Conservation (phyloP, 1,140 invertebrate species). For the Drosophila auraria region DNA sequence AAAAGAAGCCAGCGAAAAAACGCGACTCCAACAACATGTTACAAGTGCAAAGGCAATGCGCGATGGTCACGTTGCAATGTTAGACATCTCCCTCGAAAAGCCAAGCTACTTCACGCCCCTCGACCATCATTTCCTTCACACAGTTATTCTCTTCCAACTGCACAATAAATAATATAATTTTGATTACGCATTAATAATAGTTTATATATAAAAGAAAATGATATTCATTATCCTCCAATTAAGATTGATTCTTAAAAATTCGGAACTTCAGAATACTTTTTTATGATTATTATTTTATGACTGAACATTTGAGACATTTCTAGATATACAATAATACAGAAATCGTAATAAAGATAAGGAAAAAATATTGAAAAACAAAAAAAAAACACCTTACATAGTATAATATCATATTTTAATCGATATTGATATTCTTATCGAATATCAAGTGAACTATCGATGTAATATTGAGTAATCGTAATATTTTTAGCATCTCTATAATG, state of each 20-base stretch:
- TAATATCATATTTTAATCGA: neutral
- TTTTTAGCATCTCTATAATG: too few species aligned
- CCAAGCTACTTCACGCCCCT: constrained; percentile 40
- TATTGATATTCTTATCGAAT: neutral
- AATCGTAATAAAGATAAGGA: too few species aligned
- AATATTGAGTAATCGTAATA: too few species aligned
- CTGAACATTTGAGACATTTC: too few species aligned
- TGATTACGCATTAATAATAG: too few species aligned
- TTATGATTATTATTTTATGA: too few species aligned
- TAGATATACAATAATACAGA: too few species aligned
- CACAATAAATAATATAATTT: neutral
- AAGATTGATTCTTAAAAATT: too few species aligned
- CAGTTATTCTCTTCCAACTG: constrained; percentile 53
- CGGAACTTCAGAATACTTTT: too few species aligned
- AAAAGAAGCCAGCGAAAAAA: constrained; percentile 30
- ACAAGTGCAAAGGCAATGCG: constrained; percentile 73
- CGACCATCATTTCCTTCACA: constrained; percentile 66
- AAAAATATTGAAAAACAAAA: neutral
- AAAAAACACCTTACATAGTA: too few species aligned
- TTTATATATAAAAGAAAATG: too few species aligned
- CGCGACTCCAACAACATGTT: constrained; percentile 68
- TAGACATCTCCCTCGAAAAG: constrained; percentile 51
- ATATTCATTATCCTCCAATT: too few species aligned
- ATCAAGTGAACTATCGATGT: neutral
- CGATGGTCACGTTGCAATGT: constrained; percentile 80